Evolutionary conservation across 64 coral and sea anemone genomes (phyloP), one percentile per base, ranked within the genome.

Genomic region (Stylophora pistillata): DNA sequence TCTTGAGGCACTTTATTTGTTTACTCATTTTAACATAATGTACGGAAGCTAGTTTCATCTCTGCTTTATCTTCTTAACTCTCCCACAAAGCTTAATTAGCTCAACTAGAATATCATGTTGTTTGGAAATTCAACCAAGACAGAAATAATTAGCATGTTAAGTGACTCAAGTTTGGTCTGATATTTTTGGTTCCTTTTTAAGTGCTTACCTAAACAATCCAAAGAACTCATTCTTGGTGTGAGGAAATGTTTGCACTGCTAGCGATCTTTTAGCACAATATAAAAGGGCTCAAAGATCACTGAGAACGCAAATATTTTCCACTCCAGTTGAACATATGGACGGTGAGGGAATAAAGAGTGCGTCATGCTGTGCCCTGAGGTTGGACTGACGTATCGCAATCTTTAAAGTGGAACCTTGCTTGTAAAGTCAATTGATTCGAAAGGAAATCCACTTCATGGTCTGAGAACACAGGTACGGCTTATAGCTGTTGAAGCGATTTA

Each of bases 1-100:
- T 12, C 64, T 68, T 68, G 1, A 25, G 26, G n/a, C 9, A 68
- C 64, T n/a, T 68, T n/a, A 68, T 68, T n/a, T 68, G 64, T 12
- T 28, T 12, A 25, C 20, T 25, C 13, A 26, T 68, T 68, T 68
- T 26, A 12, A 21, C 64, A 68, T 12, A n/a, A 25, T 11, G 2
- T 68, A 21, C 64, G 26, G 21, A 28, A 21, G 13, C 9, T 47
- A 47, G 61, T 64, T 64, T 17, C 17, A 64, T 25, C 64, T 68
- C 64, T 25, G 12, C 10, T 68, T 68, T 25, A 68, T 68, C 64
- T 68, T 11, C 64, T 11, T 6, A 68, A n/a, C 64, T 68, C 64
- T 68, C 64, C 64, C 64, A 68, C 64, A n/a, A 25, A 68, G 64
- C n/a, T 68, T 68, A 68, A 68, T 68, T 68, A 27, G 64, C 26